Conservation (phyloP, 2,113 vertebrate genomes). For the Synchiropus splendidus region DNA sequence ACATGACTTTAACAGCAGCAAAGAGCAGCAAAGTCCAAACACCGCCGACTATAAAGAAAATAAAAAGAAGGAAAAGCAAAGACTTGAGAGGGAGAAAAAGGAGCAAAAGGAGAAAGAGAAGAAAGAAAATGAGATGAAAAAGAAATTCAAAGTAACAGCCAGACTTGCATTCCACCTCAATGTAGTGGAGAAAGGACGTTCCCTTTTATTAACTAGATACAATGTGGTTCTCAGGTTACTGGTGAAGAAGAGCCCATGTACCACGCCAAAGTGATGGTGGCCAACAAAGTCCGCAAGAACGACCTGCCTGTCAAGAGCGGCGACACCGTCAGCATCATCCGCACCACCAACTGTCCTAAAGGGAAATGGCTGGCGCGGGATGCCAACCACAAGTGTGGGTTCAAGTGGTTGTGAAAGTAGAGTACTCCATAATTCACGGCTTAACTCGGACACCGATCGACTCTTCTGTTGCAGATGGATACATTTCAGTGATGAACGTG, state of each 20-base stretch:
- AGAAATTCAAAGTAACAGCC: constrained; percentile 65
- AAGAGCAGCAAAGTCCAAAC: constrained; percentile 42
- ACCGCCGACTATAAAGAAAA: constrained; percentile 50
- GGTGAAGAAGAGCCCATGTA: constrained; percentile 53
- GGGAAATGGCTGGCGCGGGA: constrained; percentile 63
- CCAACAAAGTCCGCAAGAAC: constrained; percentile 52
- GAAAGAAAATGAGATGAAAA: constrained; percentile 66
- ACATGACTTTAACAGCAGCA: constrained; percentile 20
- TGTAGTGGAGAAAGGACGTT: background rate
- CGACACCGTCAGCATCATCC: constrained; percentile 54
- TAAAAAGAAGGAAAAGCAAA: constrained; percentile 65
- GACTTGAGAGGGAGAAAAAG: constrained; percentile 66
- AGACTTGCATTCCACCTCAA: background rate
- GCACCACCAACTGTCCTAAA: constrained; percentile 51
- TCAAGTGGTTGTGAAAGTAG: background rate
- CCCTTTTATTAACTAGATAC: background rate
- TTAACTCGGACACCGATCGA: too few species aligned
- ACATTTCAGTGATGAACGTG: constrained; percentile 57
- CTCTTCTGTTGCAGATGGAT: constrained; percentile 55
- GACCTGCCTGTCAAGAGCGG: constrained; percentile 53
- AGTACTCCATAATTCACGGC: too few species aligned
- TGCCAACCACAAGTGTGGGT: constrained; percentile 68
- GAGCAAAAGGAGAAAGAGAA: constrained; percentile 66
- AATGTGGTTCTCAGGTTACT: constrained; percentile 54
- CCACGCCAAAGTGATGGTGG: constrained; percentile 43